Conservation (phyloP, 2,888 invertebrate species). For the Synanthedon vespiformis region DNA sequence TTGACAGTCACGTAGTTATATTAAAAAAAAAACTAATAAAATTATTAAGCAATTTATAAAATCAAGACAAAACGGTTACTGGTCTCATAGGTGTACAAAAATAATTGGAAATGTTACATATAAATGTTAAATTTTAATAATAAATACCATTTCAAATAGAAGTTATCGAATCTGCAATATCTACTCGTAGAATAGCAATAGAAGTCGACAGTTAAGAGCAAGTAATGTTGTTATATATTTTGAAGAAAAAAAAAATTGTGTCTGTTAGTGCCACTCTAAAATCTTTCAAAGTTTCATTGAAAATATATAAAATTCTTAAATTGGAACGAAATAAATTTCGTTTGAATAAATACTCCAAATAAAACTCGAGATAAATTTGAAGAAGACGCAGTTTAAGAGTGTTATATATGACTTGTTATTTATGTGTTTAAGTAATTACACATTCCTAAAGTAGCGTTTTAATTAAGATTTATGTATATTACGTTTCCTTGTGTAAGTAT, state of each 20-base stretch:
- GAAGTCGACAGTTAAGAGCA: constrained; percentile 8
- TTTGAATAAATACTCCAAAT: neutral
- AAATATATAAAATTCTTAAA: too few species aligned
- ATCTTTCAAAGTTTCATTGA: too few species aligned
- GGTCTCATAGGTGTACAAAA: neutral
- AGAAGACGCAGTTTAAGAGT: neutral
- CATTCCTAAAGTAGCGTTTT: constrained; percentile 41
- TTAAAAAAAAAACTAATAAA: too few species aligned
- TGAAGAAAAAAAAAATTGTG: neutral
- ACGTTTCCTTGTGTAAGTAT: constrained; percentile 28
- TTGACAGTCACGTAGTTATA: too few species aligned
- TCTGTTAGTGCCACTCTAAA: neutral
- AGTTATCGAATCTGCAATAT: constrained; percentile 13
- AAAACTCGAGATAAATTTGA: neutral
- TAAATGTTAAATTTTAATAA: constrained; percentile 55
- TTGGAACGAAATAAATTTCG: too few species aligned
- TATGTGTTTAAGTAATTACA: constrained; percentile 19
- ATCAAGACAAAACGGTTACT: neutral
- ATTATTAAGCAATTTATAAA: too few species aligned
- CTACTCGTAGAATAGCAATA: constrained; percentile 23
- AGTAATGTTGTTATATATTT: neutral
- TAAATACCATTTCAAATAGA: constrained; percentile 34
- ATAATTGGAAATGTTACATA: constrained; percentile 43
- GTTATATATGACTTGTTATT: neutral
- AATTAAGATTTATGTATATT: constrained; percentile 44